Base-by-base conservation (phyloP, 2,888 invertebrate genomes). In the Bugula neritina region DNA sequence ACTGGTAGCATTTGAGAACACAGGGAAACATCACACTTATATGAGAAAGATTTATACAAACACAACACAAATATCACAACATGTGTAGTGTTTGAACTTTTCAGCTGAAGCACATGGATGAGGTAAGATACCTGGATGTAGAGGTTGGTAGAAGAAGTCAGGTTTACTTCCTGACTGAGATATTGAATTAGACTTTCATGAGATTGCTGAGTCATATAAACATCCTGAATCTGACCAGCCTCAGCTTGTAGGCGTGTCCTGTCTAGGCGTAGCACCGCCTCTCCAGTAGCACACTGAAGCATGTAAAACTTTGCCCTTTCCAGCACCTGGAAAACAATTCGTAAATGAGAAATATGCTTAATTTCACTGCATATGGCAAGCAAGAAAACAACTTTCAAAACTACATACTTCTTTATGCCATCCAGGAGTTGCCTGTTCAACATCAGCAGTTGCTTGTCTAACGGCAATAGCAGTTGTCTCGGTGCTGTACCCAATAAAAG, bases 221-320 rank as follows among this genome's bases (percentile, higher is more conserved):
- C 72, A 0, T 74, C 55, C 21, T 73, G 71, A 34, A 80, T 35
- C 0, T 69, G 35, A 0, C 69, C 72, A 35, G 77, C 77, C 10
- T 77, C 73, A 0, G 17, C 27, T 0, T 73, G 69, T 3, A 79
- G 71, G 31, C 70, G 35, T 31, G 75, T 74, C 27, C 76, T 75
- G 2, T 72, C 69, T 29, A 78, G 72, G n/a, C 79, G 75, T 1
- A 80, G 71, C 1, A 82, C 75, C n/a, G 79, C 75, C 43, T 81
- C 80, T 0, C 81, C 81, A 1, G 80, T 80, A 27, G 80, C 80
- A 75, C 80, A 79, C 77, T 79, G 79, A 35, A 81, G 73, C 69
- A 82, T 73, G 25, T 75, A 54, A 34, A 74, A 70, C 74, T 79
- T 77, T 31, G 77, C 76, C 52, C 74, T 75, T 31, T 74, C 52